phyloP scores from a whole-genome alignment of 2,888 invertebrate genomes.

The Phalangium opilio region DNA sequence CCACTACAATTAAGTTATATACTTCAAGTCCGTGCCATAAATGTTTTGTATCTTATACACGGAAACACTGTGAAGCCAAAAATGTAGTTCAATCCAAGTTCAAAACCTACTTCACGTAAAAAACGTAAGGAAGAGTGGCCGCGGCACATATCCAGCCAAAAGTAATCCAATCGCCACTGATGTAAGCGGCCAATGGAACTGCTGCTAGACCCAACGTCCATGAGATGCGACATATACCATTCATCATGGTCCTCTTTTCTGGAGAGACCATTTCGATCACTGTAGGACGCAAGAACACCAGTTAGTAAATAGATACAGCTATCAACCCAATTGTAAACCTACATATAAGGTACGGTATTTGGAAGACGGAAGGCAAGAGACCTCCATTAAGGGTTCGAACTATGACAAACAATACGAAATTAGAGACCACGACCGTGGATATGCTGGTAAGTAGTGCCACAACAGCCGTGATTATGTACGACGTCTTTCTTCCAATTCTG shows the following conservation, averaged over 20 bases:
- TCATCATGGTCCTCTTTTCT: slow-evolving; percentile 33
- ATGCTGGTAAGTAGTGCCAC: slow-evolving; percentile 8
- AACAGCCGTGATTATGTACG: slow-evolving; percentile 8
- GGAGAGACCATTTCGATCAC: slow-evolving; percentile 14
- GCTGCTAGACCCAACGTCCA: slow-evolving; percentile 24
- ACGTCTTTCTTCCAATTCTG: slow-evolving; percentile 14
- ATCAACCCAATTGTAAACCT: neutral
- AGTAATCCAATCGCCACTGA: slow-evolving; percentile 23
- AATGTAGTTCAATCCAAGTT: too few relatives aligned
- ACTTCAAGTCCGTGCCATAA: too few relatives aligned
- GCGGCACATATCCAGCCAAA: slow-evolving; percentile 16
- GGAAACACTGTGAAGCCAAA: too few relatives aligned
- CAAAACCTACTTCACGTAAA: neutral
- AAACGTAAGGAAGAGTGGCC: neutral
- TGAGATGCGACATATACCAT: slow-evolving; percentile 13
- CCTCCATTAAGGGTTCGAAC: slow-evolving; percentile 11
- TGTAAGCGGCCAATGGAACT: slow-evolving; percentile 25
- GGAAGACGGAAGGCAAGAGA: slow-evolving; percentile 14
- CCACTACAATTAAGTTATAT: too few relatives aligned
- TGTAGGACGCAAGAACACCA: slow-evolving; percentile 13
- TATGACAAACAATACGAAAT: slow-evolving; percentile 11
- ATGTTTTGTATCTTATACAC: too few relatives aligned
- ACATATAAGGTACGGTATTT: slow-evolving; percentile 15
- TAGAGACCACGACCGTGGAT: slow-evolving; percentile 10
- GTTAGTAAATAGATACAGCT: neutral